Evolutionary conservation across 2,113 vertebrate species (phyloP).

Genomic region (Onychorhynchus coronatus): DNA sequence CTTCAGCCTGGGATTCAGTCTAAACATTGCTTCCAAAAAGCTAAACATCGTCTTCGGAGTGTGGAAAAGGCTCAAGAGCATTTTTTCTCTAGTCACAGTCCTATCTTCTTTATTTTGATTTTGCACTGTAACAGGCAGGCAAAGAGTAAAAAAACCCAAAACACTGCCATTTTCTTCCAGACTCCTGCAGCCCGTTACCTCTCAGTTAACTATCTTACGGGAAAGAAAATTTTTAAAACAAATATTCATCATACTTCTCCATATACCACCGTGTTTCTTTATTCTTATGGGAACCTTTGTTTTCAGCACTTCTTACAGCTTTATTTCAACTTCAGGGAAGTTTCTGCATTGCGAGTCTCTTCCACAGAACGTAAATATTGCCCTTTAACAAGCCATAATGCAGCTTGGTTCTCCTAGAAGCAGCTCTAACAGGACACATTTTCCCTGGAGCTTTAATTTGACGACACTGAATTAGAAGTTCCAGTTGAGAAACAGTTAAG

Average conservation of each 20-base stretch:
- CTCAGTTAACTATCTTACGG: neutral
- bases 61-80: neutral
- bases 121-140: neutral
- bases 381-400: slow-evolving; percentile 34
- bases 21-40: neutral
- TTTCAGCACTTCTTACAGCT: slow-evolving; percentile 32
- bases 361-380: slow-evolving; percentile 38
- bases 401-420: slow-evolving; percentile 31
- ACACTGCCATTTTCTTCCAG: neutral
- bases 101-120: neutral
- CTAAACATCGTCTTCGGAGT: neutral
- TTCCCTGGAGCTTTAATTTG: slow-evolving; percentile 28
- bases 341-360: slow-evolving; percentile 24
- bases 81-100: neutral
- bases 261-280: neutral
- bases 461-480: slow-evolving; percentile 30
- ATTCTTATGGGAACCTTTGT: neutral
- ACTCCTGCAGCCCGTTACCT: neutral
- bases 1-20: neutral
- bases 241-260: neutral
- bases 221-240: neutral
- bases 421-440: slow-evolving; percentile 2
- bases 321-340: slow-evolving; percentile 53
- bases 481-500: slow-evolving; percentile 23
- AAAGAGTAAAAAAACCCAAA: neutral